Percentiles rank a stretch among this genome's conserved stretches.
These are phyloP conservation scores for Ptilorrhoa leucosticta DNA, from an alignment of 2,113 vertebrate species.

Conservation along the genomic window DNA sequence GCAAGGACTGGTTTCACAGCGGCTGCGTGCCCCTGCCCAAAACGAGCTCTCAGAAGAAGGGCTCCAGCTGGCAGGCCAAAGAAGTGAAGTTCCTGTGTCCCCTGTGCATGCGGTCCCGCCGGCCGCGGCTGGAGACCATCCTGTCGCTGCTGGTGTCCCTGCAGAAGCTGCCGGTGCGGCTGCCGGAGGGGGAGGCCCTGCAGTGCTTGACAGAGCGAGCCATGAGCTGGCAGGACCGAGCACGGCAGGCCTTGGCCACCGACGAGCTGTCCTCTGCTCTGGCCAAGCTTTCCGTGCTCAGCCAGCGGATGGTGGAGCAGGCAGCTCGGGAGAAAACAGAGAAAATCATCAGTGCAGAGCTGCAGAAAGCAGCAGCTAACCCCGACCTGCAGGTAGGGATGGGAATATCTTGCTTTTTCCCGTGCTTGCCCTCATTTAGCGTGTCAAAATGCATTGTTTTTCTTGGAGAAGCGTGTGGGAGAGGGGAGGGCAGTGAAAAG, in stretches of 20 bases:
- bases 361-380: slow-evolving; percentile 97
- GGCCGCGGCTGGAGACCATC: slow-evolving; percentile 94
- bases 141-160: slow-evolving; percentile 92
- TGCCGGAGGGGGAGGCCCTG: slow-evolving; percentile 92
- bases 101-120: slow-evolving; percentile 90
- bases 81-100: slow-evolving; percentile 96
- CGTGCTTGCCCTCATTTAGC: not conserved
- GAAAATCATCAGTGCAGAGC: slow-evolving; percentile 96
- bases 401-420: not conserved
- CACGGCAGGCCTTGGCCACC: slow-evolving; percentile 90
- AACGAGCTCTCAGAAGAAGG: slow-evolving; percentile 88
- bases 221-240: slow-evolving; percentile 98
- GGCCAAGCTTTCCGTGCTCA: slow-evolving; percentile 94
- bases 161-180: slow-evolving; percentile 92
- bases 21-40: slow-evolving; percentile 93
- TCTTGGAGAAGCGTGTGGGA: not conserved
- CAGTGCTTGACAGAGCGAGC: slow-evolving; percentile 96
- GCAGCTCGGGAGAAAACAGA: slow-evolving; percentile 96
- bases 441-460: not conserved
- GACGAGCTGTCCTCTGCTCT: slow-evolving; percentile 94
- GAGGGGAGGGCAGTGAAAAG: not conserved
- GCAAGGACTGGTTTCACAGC: slow-evolving; percentile 98
- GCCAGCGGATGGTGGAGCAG: slow-evolving; percentile 97
- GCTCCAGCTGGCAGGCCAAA: slow-evolving; percentile 89
- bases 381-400: slow-evolving; percentile 89